Evolutionary conservation across 2,888 invertebrate species (phyloP).

Genomic region (Conistra vaccinii): DNA sequence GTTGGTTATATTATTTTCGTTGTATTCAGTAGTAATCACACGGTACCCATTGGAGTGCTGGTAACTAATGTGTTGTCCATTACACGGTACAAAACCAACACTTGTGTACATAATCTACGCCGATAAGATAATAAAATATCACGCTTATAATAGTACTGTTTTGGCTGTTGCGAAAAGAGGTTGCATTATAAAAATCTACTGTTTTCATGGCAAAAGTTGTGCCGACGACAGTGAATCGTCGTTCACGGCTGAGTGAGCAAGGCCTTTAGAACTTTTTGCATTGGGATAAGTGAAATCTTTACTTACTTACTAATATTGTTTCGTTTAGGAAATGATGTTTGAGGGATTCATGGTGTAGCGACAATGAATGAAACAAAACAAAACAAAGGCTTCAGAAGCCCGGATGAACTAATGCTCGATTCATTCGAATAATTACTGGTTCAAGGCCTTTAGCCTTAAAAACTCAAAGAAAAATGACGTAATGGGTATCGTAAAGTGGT

Average conservation of each 20-base stretch:
- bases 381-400: constrained; percentile 59
- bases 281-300: constrained; percentile 67
- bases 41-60: constrained; percentile 79
- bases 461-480: constrained; percentile 58
- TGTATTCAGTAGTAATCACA: constrained; percentile 70
- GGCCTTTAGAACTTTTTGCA: constrained; percentile 67
- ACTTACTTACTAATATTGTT: constrained; percentile 68
- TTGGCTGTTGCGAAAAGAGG: constrained; percentile 64
- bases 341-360: constrained; percentile 57
- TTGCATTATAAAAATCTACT: constrained; percentile 67
- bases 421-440: constrained; percentile 58
- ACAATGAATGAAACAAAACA: constrained; percentile 57
- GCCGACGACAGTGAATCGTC: constrained; percentile 64
- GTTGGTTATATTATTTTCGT: constrained; percentile 71
- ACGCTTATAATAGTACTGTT: constrained; percentile 69
- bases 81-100: constrained; percentile 82
- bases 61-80: constrained; percentile 85
- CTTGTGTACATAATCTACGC: constrained; percentile 88
- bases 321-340: constrained; percentile 58
- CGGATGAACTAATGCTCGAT: constrained; percentile 60
- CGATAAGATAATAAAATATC: constrained; percentile 86
- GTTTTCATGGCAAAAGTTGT: constrained; percentile 66
- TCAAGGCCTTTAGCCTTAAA: constrained; percentile 65
- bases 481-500: constrained; percentile 37
- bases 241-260: constrained; percentile 67